These are phyloP conservation scores for Euglossa dilemma DNA, from an alignment of 1,140 invertebrate species.

Conservation along the genomic window DNA sequence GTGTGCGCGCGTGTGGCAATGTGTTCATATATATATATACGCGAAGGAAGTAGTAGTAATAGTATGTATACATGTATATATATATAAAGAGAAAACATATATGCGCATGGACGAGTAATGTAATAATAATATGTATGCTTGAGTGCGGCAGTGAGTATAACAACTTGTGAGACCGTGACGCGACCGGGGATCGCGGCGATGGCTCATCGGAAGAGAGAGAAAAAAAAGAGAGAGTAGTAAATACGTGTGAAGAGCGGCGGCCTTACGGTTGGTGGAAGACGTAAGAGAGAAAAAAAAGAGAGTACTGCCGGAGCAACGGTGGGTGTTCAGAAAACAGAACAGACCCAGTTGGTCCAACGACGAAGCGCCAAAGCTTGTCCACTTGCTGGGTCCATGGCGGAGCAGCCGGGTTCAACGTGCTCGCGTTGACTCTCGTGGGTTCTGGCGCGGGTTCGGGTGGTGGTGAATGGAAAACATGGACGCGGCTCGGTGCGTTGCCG, in stretches of 20 bases:
- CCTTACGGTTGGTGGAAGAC: conserved; percentile 74
- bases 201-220: conserved; percentile 61
- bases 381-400: conserved; percentile 71
- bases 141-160: conserved; percentile 82
- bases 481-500: conserved; percentile 16
- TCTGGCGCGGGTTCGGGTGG: not conserved
- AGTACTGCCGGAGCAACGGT: conserved; percentile 63
- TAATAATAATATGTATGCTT: conserved; percentile 82
- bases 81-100: conserved; percentile 78
- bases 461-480: conserved; percentile 16
- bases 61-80: conserved; percentile 75
- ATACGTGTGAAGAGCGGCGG: conserved; percentile 77
- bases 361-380: conserved; percentile 75
- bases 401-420: conserved; percentile 43
- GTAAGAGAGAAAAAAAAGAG: conserved; percentile 64
- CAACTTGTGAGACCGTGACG: conserved; percentile 76
- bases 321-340: conserved; percentile 80
- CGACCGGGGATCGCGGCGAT: conserved; percentile 44
- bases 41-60: conserved; percentile 71
- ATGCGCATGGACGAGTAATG: conserved; percentile 80
- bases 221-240: conserved; percentile 65
- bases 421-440: conserved; percentile 13
- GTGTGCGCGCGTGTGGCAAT: conserved; percentile 67
- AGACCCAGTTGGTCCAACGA: conserved; percentile 73
- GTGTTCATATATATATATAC: conserved; percentile 72